Conservation (phyloP, 2,113 vertebrate species). For the Pseudopodoces humilis region DNA sequence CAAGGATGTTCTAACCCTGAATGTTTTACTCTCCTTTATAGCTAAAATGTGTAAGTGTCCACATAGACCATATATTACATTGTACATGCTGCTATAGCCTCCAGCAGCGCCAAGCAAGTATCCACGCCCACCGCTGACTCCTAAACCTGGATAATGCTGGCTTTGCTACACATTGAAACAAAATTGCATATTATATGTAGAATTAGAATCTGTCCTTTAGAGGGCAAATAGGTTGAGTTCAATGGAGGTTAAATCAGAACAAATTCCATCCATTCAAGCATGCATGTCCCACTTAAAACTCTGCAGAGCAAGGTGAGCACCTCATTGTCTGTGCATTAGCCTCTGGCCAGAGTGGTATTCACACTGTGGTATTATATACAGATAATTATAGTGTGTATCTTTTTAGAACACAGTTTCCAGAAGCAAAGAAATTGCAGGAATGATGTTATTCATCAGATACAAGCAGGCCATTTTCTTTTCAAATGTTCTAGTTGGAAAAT, state of each 20-base stretch:
- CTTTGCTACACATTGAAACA: background rate
- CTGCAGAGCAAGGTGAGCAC: rapidly evolving
- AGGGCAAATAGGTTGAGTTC: background rate
- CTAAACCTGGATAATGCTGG: background rate
- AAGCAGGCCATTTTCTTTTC: background rate
- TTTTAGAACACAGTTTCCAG: background rate
- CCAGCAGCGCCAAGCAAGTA: background rate
- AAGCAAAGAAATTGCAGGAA: background rate
- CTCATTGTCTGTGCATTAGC: background rate
- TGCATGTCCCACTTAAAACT: background rate
- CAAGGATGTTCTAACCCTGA: background rate
- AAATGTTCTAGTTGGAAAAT: background rate
- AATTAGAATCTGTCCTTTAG: background rate
- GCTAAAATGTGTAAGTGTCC: background rate
- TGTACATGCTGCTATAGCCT: background rate
- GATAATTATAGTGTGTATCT: background rate
- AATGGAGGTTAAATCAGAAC: background rate
- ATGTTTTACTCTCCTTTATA: background rate
- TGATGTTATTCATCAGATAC: background rate
- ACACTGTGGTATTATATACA: background rate
- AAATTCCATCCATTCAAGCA: background rate
- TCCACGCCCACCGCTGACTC: background rate
- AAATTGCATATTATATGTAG: background rate
- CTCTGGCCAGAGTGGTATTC: background rate
- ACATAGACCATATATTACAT: background rate